These are phyloP conservation scores for Ellobium chinense DNA, from an alignment of 2,888 invertebrate species.

Conservation along the genomic window DNA sequence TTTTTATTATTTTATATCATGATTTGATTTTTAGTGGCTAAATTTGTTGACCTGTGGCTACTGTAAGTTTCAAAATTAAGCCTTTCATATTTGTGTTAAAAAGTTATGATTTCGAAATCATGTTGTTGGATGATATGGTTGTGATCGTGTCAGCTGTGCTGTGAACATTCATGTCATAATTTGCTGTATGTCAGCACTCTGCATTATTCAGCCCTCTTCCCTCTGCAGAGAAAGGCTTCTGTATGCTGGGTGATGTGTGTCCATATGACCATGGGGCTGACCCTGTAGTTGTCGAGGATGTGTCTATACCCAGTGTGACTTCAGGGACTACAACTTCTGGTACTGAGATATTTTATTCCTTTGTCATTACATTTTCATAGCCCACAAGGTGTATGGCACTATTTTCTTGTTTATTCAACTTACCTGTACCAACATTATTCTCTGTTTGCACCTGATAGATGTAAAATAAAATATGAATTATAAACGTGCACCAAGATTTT, in stretches of 20 bases:
- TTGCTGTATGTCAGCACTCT: background rate
- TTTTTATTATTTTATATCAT: too few relatives aligned
- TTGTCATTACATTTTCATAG: too few relatives aligned
- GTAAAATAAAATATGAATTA: background rate
- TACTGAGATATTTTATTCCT: conserved; percentile 9
- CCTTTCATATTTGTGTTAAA: background rate
- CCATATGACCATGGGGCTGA: conserved; percentile 98
- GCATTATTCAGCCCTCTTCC: conserved; percentile 4
- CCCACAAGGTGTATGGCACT: too few relatives aligned
- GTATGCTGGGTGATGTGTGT: conserved; percentile 97
- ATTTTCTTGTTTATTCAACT: too few relatives aligned
- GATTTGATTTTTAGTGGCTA: too few relatives aligned
- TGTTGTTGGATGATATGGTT: background rate
- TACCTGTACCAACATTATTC: too few relatives aligned
- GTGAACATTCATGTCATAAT: background rate
- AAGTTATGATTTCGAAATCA: background rate
- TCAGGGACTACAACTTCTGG: conserved; percentile 1
- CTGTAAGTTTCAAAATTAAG: too few relatives aligned
- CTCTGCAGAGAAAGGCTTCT: conserved; percentile 91
- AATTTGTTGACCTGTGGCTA: too few relatives aligned
- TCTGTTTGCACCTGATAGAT: too few relatives aligned
- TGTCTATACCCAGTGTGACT: conserved; percentile 70
- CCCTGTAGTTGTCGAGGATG: conserved; percentile 95
- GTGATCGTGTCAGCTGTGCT: background rate
- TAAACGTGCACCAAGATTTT: background rate